Conservation (phyloP, 2,797 vertebrate species). For the Rhinella marina region DNA sequence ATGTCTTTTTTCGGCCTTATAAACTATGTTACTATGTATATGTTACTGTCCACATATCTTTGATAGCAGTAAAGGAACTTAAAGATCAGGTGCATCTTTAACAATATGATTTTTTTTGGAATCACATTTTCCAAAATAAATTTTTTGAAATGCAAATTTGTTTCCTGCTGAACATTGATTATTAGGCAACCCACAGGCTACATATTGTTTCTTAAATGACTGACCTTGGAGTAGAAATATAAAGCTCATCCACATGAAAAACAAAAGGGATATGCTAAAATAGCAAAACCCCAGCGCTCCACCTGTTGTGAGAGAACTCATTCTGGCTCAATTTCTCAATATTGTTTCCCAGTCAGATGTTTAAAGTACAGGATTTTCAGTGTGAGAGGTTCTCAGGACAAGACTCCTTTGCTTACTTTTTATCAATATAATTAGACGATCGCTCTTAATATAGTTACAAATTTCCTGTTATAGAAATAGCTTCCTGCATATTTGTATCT, state of each 20-base stretch:
- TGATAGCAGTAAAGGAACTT: not conserved
- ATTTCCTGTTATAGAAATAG: slow-evolving; percentile 52
- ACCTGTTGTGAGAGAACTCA: slow-evolving; percentile 17
- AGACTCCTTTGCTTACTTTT: not conserved
- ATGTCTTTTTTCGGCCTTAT: too few species aligned
- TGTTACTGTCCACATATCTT: too few species aligned
- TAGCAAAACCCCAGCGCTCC: not conserved
- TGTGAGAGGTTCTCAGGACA: slow-evolving; percentile 9
- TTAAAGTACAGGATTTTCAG: slow-evolving; percentile 33
- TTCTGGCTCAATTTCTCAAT: slow-evolving; percentile 18
- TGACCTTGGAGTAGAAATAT: not conserved
- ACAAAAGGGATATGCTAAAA: not conserved
- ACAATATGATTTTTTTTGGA: not conserved
- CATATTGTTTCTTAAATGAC: not conserved
- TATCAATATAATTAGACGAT: slow-evolving; percentile 38
- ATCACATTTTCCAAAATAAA: not conserved
- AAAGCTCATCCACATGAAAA: not conserved
- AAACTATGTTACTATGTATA: too few species aligned
- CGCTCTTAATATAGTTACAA: slow-evolving; percentile 17
- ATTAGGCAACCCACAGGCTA: not conserved
- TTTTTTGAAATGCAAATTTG: not conserved
- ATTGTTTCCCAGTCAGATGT: slow-evolving; percentile 28
- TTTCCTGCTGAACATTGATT: not conserved
- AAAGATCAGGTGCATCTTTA: not conserved
- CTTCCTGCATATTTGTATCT: slow-evolving; percentile 50